These are phyloP conservation scores for Oncorhynchus clarkii DNA, from an alignment of 2,113 vertebrate genomes.

Conservation along the genomic window DNA sequence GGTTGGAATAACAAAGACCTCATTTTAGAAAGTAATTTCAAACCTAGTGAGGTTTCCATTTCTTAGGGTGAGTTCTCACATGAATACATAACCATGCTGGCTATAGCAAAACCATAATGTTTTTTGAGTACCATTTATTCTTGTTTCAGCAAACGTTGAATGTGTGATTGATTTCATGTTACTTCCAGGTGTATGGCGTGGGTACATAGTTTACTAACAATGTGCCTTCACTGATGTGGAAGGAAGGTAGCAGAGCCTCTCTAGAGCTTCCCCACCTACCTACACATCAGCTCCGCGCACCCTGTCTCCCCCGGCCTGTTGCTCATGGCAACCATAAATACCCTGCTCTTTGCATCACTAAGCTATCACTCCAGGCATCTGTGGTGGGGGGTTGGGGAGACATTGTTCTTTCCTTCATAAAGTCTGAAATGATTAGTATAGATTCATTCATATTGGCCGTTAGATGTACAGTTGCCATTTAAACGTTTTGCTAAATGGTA, in stretches of 20 bases:
- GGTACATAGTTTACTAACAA: conserved; percentile 24
- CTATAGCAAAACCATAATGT: background rate
- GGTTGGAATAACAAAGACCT: background rate
- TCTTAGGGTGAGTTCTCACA: background rate
- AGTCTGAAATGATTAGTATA: too few species aligned
- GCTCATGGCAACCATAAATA: conserved; percentile 66
- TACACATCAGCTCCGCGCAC: background rate
- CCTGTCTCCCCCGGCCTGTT: conserved; percentile 39
- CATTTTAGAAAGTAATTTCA: conserved; percentile 1
- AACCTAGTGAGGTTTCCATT: background rate
- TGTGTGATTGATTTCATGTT: background rate
- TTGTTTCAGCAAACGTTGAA: background rate
- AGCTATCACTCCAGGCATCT: background rate
- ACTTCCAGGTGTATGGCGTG: conserved; percentile 5
- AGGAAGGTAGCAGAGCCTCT: conserved; percentile 37
- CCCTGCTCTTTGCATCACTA: conserved; percentile 33
- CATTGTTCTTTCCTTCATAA: background rate
- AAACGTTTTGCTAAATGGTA: too few species aligned
- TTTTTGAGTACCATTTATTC: background rate
- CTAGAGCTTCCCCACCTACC: conserved; percentile 22
- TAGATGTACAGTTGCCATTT: too few species aligned
- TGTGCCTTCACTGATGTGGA: conserved; percentile 38
- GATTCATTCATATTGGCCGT: too few species aligned
- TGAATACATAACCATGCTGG: background rate
- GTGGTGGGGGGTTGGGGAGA: background rate